phyloP scores from a whole-genome alignment of 2,113 vertebrate species.

The Trichechus manatus region DNA sequence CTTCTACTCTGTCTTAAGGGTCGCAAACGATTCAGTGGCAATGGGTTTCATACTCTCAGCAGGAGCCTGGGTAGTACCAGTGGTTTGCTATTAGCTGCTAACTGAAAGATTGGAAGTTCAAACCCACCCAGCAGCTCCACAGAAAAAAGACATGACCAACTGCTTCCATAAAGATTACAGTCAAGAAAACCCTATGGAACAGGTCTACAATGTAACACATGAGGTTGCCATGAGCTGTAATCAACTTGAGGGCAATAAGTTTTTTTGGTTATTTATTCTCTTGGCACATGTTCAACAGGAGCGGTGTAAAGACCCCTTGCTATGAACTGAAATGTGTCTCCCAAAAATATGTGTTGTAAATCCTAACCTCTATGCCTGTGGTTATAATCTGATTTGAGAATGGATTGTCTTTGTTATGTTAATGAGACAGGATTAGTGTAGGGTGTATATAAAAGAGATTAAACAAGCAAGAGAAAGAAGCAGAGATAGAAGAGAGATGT shows the following conservation, averaged over 20 bases:
- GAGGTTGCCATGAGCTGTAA: not conserved
- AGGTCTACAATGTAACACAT: not conserved
- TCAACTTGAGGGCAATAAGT: not conserved
- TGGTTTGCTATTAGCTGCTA: not conserved
- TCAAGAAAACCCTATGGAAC: not conserved
- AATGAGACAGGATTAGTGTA: too few relatives aligned
- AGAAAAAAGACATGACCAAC: not conserved
- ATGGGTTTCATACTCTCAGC: not conserved
- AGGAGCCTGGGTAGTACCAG: not conserved
- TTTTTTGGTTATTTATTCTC: not conserved
- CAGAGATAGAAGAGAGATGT: too few relatives aligned
- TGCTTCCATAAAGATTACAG: not conserved
- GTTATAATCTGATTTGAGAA: too few relatives aligned
- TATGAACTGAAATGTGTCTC: too few relatives aligned
- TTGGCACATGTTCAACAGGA: not conserved
- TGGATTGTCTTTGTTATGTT: too few relatives aligned
- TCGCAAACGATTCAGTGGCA: not conserved
- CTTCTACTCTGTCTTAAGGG: not conserved
- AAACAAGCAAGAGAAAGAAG: too few relatives aligned
- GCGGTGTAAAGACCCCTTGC: not conserved
- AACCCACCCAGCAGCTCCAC: not conserved
- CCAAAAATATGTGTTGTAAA: too few relatives aligned
- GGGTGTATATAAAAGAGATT: too few relatives aligned
- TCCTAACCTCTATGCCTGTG: too few relatives aligned
- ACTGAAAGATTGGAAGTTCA: not conserved